These are phyloP conservation scores for Chrysodeixis includens DNA, from an alignment of 2,888 invertebrate species.

Conservation along the genomic window DNA sequence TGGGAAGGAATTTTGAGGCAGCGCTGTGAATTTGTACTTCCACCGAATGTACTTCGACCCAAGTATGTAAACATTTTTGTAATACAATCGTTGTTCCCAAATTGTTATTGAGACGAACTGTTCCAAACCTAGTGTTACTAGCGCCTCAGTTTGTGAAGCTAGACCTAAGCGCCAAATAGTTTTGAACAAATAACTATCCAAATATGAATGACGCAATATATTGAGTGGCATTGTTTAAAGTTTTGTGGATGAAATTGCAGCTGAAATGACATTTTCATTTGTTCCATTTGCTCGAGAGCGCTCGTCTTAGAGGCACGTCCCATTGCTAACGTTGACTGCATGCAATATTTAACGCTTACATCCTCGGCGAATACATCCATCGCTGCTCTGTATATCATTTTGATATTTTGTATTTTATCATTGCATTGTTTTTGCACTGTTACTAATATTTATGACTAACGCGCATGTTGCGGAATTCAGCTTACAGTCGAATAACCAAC, in stretches of 20 bases:
- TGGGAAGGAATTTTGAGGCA: slow-evolving; percentile 99
- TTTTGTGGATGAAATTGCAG: slow-evolving; percentile 71
- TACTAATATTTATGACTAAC: slow-evolving; percentile 72
- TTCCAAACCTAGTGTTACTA: slow-evolving; percentile 46
- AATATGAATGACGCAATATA: slow-evolving; percentile 57
- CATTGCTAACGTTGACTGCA: slow-evolving; percentile 88
- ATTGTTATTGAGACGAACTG: slow-evolving; percentile 33
- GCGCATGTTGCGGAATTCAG: slow-evolving; percentile 78
- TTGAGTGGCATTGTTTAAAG: slow-evolving; percentile 58
- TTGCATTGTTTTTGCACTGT: slow-evolving; percentile 76
- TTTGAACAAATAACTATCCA: slow-evolving; percentile 56
- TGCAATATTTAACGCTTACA: slow-evolving; percentile 89
- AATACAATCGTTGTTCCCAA: slow-evolving; percentile 25
- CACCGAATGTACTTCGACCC: slow-evolving; percentile 92
- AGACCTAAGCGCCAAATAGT: slow-evolving; percentile 62
- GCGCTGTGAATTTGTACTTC: slow-evolving; percentile 95
- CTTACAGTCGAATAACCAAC: slow-evolving; percentile 72
- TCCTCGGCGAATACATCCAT: slow-evolving; percentile 77
- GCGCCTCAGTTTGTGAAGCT: slow-evolving; percentile 45
- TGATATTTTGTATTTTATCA: slow-evolving; percentile 74
- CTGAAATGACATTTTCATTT: slow-evolving; percentile 76
- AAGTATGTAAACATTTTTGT: slow-evolving; percentile 90
- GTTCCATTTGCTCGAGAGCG: slow-evolving; percentile 80
- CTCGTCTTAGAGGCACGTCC: slow-evolving; percentile 85
- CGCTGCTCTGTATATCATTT: slow-evolving; percentile 78